Percentiles rank a stretch among this genome's conserved stretches.
phyloP scores from a whole-genome alignment of 2,113 vertebrate genomes.

The Furnarius figulus region DNA sequence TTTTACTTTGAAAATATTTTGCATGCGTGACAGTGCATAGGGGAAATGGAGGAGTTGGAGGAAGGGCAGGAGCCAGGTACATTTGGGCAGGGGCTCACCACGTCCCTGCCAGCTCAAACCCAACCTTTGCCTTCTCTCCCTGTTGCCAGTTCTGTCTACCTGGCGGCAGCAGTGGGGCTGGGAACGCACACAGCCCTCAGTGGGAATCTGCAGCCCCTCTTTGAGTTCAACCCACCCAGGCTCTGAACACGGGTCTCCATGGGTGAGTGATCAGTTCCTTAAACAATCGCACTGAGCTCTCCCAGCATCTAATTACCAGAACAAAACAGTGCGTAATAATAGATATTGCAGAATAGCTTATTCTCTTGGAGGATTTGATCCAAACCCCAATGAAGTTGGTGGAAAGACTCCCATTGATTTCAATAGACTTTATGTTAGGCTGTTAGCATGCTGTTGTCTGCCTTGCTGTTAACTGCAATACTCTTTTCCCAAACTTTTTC shows the following conservation, averaged over 20 bases:
- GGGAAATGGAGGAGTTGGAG: not conserved
- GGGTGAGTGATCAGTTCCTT: slow-evolving; percentile 56
- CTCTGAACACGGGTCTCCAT: slow-evolving; percentile 37
- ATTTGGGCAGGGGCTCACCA: not conserved
- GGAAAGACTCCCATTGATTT: slow-evolving; percentile 58
- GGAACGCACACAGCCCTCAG: not conserved
- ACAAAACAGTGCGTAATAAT: slow-evolving; percentile 51
- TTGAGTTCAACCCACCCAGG: not conserved
- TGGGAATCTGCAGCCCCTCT: slow-evolving; percentile 44
- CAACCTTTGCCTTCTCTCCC: not conserved
- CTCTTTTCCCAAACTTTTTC: not conserved
- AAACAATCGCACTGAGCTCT: not conserved
- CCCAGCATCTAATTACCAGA: slow-evolving; percentile 52
- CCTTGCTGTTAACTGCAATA: not conserved
- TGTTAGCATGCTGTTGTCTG: not conserved
- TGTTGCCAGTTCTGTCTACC: not conserved
- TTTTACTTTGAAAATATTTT: not conserved
- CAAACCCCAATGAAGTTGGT: slow-evolving; percentile 46
- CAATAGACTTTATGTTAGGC: slow-evolving; percentile 42
- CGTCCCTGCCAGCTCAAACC: not conserved
- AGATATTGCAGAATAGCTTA: slow-evolving; percentile 57
- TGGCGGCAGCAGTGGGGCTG: not conserved
- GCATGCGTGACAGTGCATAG: accelerated
- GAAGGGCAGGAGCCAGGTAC: not conserved
- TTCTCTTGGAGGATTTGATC: slow-evolving; percentile 54